These are phyloP conservation scores for Neosilurus hyrtlii DNA, from an alignment of 2,797 vertebrate species.

Conservation along the genomic window DNA sequence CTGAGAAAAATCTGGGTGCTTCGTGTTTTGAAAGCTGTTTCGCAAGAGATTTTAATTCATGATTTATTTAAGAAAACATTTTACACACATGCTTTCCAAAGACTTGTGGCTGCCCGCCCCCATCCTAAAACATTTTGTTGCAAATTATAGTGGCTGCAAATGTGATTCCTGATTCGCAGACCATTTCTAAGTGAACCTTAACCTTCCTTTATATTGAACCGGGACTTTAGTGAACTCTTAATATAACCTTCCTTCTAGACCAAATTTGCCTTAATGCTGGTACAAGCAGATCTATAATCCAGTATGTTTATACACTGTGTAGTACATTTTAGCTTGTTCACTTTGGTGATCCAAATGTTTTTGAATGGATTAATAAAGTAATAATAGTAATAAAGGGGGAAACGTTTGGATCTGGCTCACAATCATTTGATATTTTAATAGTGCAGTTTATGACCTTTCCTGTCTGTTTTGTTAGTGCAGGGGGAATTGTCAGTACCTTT, in stretches of 20 bases:
- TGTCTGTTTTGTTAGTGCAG: constrained; percentile 17
- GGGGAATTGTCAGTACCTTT: not conserved
- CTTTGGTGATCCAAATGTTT: not conserved
- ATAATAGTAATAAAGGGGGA: not conserved
- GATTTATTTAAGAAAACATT: constrained; percentile 72
- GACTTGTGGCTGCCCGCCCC: constrained; percentile 53
- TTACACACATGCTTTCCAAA: constrained; percentile 58
- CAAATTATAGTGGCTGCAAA: constrained; percentile 55
- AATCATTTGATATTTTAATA: not conserved
- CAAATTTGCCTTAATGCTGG: constrained; percentile 11
- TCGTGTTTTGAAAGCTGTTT: constrained; percentile 69
- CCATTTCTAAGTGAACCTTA: constrained; percentile 52
- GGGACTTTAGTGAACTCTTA: constrained; percentile 42
- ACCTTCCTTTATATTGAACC: constrained; percentile 59
- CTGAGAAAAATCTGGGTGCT: constrained; percentile 58
- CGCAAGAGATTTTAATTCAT: constrained; percentile 62
- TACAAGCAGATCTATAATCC: constrained; percentile 29
- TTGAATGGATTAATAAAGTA: not conserved
- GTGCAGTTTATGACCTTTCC: not conserved
- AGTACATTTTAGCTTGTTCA: not conserved
- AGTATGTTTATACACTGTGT: not conserved
- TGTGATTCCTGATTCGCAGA: constrained; percentile 61
- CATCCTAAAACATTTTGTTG: constrained; percentile 57
- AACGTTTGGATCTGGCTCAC: not conserved
- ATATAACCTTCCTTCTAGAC: constrained; percentile 39